These are phyloP conservation scores for Drosophila engyochracea DNA, from an alignment of 2,888 invertebrate genomes.

Conservation along the genomic window DNA sequence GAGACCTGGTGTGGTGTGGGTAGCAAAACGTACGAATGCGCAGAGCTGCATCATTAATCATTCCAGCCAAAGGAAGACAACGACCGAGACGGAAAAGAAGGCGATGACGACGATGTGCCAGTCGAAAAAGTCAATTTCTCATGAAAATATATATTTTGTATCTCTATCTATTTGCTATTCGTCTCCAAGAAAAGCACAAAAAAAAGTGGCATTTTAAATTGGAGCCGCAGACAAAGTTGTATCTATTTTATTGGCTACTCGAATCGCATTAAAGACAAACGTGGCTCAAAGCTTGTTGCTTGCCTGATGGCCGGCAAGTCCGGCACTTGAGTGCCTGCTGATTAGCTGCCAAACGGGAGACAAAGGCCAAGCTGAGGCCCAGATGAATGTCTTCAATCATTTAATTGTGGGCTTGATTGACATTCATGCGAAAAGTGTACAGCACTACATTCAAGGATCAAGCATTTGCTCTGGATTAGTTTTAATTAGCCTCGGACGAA, in stretches of 20 bases:
- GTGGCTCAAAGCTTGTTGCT: conserved; percentile 49
- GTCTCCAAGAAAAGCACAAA: conserved; percentile 47
- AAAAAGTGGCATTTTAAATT: conserved; percentile 62
- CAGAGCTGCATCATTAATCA: conserved; percentile 83
- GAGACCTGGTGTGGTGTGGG: conserved; percentile 46
- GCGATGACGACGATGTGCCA: conserved; percentile 51
- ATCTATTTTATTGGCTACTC: conserved; percentile 36
- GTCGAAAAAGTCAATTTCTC: conserved; percentile 83
- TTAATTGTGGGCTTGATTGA: conserved; percentile 72
- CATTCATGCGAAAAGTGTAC: conserved; percentile 73
- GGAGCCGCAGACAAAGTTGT: conserved; percentile 23
- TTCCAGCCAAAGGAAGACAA: conserved; percentile 76
- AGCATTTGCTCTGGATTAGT: conserved; percentile 66
- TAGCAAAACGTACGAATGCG: conserved; percentile 63
- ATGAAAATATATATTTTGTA: conserved; percentile 78
- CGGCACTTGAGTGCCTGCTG: conserved; percentile 37
- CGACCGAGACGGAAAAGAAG: conserved; percentile 60
- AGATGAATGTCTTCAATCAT: conserved; percentile 74
- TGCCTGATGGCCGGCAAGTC: conserved; percentile 8
- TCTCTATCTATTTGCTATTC: conserved; percentile 75
- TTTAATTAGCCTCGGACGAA: conserved; percentile 72
- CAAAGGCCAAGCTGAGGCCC: conserved; percentile 19
- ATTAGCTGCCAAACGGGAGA: conserved; percentile 36
- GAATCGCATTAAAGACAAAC: conserved; percentile 19
- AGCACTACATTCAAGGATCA: conserved; percentile 35